phyloP scores from a whole-genome alignment of 2,113 vertebrate species.

The Eurypyga helias region DNA sequence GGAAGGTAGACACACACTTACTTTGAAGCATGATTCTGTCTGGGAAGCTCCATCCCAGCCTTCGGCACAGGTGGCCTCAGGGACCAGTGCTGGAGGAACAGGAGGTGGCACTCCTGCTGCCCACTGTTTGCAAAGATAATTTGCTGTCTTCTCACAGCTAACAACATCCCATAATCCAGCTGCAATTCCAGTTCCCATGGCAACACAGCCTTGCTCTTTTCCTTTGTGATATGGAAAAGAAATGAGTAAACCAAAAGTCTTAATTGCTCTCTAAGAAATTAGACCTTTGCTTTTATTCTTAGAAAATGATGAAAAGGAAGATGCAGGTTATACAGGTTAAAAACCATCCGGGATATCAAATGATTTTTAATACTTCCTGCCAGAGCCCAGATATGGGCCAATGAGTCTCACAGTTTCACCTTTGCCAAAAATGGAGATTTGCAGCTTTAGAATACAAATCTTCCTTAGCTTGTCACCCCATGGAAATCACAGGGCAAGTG shows the following conservation, averaged over 20 bases:
- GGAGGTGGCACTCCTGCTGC: constrained; percentile 78
- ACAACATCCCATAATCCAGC: constrained; percentile 93
- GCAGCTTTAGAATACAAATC: neutral
- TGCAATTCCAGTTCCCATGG: constrained; percentile 82
- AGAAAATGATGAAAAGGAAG: neutral
- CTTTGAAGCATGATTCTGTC: constrained; percentile 80
- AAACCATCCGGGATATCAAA: neutral
- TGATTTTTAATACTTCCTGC: neutral
- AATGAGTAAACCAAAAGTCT: neutral
- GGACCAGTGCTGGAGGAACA: constrained; percentile 54
- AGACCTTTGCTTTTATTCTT: neutral
- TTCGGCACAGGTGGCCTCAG: constrained; percentile 63
- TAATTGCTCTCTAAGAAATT: neutral
- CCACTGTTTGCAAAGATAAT: constrained; percentile 87
- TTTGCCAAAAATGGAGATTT: neutral
- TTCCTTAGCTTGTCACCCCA: neutral
- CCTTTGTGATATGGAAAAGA: constrained; percentile 70
- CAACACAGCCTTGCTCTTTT: constrained; percentile 86
- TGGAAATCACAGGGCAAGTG: neutral
- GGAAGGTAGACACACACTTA: constrained; percentile 30
- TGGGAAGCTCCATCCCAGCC: constrained; percentile 74
- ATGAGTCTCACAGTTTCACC: neutral
- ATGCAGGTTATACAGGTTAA: neutral
- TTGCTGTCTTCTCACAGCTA: constrained; percentile 82
- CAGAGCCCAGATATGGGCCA: neutral